These are phyloP conservation scores for Leucophenga montana DNA, from an alignment of 2,888 invertebrate genomes.

Conservation along the genomic window DNA sequence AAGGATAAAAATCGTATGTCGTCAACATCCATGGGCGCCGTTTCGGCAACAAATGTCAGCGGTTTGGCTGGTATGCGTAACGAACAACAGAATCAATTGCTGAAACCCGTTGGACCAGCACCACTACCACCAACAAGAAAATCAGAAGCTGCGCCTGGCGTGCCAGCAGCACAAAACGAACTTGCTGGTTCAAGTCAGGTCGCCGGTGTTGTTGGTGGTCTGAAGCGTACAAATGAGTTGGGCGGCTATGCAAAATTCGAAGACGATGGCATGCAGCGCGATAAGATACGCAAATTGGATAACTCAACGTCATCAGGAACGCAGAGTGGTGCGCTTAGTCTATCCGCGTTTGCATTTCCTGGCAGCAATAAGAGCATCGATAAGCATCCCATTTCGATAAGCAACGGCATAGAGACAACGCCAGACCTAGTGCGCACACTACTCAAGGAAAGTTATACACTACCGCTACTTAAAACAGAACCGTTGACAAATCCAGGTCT, in stretches of 20 bases:
- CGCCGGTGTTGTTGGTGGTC: conserved; percentile 34
- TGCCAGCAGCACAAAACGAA: conserved; percentile 52
- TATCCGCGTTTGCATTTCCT: conserved; percentile 32
- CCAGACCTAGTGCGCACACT: conserved; percentile 82
- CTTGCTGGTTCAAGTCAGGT: conserved; percentile 51
- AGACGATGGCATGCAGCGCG: conserved; percentile 60
- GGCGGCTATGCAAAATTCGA: conserved; percentile 57
- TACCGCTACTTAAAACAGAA: conserved; percentile 64
- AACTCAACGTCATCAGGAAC: conserved; percentile 16
- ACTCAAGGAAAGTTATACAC: conserved; percentile 77
- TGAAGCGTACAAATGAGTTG: conserved; percentile 63
- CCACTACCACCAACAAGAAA: conserved; percentile 1
- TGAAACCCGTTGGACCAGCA: conserved; percentile 22
- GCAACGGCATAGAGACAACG: conserved; percentile 83
- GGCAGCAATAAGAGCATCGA: conserved; percentile 36
- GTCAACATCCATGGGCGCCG: conserved; percentile 33
- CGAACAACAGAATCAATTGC: conserved; percentile 35
- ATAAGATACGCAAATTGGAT: conserved; percentile 69
- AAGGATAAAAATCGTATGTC: conserved; percentile 68
- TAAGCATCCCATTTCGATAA: conserved; percentile 64
- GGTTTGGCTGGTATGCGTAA: conserved; percentile 9
- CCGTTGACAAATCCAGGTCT: conserved; percentile 60
- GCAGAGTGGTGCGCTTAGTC: conserved; percentile 12
- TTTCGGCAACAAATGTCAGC: neutral
- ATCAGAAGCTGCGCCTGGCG: conserved; percentile 41